A percentile compares a stretch with the other conserved stretches of the same genome.
Evolutionary conservation across 2,797 vertebrate genomes (phyloP).

Genomic region (Malacoctenus gilli): DNA sequence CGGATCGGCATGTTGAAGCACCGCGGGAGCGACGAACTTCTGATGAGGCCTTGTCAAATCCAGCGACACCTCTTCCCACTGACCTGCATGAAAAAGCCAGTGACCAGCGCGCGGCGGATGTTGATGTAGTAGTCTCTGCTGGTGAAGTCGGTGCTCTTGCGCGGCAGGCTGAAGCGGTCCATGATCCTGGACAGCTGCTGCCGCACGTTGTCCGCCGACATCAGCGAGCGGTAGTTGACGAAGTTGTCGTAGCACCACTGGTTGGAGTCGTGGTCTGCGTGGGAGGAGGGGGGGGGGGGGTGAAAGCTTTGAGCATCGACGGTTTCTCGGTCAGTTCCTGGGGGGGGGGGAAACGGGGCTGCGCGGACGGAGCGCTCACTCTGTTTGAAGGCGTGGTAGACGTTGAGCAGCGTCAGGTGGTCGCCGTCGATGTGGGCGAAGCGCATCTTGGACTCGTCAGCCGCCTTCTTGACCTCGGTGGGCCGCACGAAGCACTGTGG

Average conservation of each 20-base stretch:
- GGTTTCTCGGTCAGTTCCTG: too few species aligned
- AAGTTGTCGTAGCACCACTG: slow-evolving; percentile 99
- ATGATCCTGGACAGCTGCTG: slow-evolving; percentile 98
- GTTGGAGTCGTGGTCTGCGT: slow-evolving; percentile 93
- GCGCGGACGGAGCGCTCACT: slow-evolving; percentile 76
- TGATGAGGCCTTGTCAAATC: too few species aligned
- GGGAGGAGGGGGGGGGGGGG: background rate
- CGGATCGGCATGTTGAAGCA: too few species aligned
- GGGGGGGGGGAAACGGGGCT: slow-evolving; percentile 27
- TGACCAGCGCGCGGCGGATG: slow-evolving; percentile 95
- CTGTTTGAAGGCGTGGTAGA: slow-evolving; percentile 99
- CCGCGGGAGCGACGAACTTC: too few species aligned
- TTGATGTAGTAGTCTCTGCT: slow-evolving; percentile 97
- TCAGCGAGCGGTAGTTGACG: slow-evolving; percentile 98
- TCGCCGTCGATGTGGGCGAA: slow-evolving; percentile 99
- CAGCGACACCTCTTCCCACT: background rate
- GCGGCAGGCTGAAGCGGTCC: slow-evolving; percentile 97
- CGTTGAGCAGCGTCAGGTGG: slow-evolving; percentile 97
- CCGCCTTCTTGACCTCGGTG: slow-evolving; percentile 98
- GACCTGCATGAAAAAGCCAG: slow-evolving; percentile 98
- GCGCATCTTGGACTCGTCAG: slow-evolving; percentile 98
- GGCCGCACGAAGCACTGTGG: slow-evolving; percentile 99
- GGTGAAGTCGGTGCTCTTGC: slow-evolving; percentile 94
- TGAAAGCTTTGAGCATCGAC: background rate
- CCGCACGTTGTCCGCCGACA: slow-evolving; percentile 98